phyloP scores from a whole-genome alignment of 2,797 vertebrate genomes.

The Yasuhikotakia modesta region DNA sequence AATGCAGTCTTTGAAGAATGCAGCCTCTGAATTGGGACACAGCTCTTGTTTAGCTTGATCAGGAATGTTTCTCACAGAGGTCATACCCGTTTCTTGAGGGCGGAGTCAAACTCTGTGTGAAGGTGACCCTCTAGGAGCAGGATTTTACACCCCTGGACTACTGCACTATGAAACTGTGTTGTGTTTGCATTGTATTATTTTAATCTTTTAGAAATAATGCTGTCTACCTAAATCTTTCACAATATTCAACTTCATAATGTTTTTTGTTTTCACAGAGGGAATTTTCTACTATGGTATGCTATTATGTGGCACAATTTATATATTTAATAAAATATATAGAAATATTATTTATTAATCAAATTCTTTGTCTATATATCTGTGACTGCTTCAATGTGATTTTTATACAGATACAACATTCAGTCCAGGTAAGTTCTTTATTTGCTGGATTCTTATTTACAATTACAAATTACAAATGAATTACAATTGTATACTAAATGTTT shows the following conservation, averaged over 20 bases:
- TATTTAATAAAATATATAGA: background rate
- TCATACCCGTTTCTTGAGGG: too few species aligned
- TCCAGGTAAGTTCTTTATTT: slow-evolving; percentile 30
- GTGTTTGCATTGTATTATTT: background rate
- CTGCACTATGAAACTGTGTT: background rate
- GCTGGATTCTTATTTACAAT: background rate
- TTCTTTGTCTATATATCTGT: background rate
- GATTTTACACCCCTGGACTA: background rate
- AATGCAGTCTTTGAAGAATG: too few species aligned
- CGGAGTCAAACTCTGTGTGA: too few species aligned
- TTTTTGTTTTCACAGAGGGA: slow-evolving; percentile 45
- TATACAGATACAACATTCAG: slow-evolving; percentile 39
- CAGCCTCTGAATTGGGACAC: too few species aligned
- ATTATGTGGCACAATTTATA: background rate
- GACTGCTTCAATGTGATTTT: background rate
- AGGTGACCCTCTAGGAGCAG: too few species aligned
- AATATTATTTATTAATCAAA: background rate
- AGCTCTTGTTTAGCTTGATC: too few species aligned
- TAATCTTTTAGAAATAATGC: background rate
- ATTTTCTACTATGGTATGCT: slow-evolving; percentile 54
- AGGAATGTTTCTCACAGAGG: too few species aligned
- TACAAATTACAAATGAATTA: too few species aligned
- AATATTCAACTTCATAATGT: slow-evolving; percentile 14
- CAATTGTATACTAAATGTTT: background rate
- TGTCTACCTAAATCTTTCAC: background rate